These are phyloP conservation scores for Ophthalmotilapia sp. DNA, from an alignment of 2,113 vertebrate genomes.

Conservation along the genomic window DNA sequence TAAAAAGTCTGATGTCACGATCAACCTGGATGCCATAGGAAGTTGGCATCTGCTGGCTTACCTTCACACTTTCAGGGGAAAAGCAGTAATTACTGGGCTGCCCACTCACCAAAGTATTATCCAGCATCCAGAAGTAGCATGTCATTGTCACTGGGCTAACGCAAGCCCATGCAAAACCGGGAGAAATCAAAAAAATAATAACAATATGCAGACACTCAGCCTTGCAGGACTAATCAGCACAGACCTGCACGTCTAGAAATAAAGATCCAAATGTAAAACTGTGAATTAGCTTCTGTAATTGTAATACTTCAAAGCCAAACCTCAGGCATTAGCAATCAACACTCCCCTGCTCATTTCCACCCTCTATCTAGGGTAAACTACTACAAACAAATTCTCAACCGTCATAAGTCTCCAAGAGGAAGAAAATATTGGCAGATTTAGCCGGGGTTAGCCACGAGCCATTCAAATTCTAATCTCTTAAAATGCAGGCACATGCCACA, in stretches of 20 bases:
- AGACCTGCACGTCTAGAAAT: not conserved
- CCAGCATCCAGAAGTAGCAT: not conserved
- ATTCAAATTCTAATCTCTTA: not conserved
- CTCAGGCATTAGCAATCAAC: not conserved
- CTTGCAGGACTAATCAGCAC: not conserved
- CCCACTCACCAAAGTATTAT: not conserved
- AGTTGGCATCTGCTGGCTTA: not conserved
- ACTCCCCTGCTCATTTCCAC: not conserved
- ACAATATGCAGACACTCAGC: not conserved
- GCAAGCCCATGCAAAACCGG: not conserved
- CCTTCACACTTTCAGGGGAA: not conserved
- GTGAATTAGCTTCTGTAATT: not conserved
- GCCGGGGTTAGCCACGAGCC: not conserved
- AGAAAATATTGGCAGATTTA: not conserved
- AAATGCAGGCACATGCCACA: constrained; percentile 1
- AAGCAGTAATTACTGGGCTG: not conserved
- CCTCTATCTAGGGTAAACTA: not conserved
- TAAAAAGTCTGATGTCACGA: not conserved
- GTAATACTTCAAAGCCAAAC: not conserved
- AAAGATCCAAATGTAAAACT: not conserved
- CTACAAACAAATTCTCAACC: not conserved
- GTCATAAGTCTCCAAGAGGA: not conserved
- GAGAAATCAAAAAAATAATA: not conserved
- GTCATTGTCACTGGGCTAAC: not conserved
- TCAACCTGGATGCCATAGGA: not conserved